Base-by-base conservation (phyloP, 2,888 invertebrate species). In the Cephonodes hylas region DNA sequence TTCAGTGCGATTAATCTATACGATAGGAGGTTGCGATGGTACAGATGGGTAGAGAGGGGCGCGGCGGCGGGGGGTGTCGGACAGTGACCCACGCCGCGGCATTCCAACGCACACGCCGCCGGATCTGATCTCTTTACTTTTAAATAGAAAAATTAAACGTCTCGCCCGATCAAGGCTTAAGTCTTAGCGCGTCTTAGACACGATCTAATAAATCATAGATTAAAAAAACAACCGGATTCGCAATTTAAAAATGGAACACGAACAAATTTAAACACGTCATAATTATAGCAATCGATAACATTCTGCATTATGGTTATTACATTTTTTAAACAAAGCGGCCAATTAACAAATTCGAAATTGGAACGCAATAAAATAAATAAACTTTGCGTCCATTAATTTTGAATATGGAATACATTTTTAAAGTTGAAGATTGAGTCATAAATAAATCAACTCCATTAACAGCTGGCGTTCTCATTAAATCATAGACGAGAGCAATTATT, bases 81-180 rank as follows among this genome's bases (percentile, higher is more conserved):
- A 70, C 91, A 87, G 71, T 89, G 91, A 92, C 91, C 92, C 81
- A 77, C 72, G 77, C 74, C 70, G 76, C 80, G 75, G 85, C 90
- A 91, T 91, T 91, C 91, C 91, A 82, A 80, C 80, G 81, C 84
- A 81, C 81, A 60, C 48, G 23, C 77, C 81, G 77, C 71, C 72
- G 71, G 72, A 85, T 89, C 85, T 87, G 90, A 86, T 88, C 90
- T 90, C 88, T 82, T 89, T 89, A 87, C 85, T 81, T 83, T 76
- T 77, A 74, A 74, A 73, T 79, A 73, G 74, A 69, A 66, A 74
- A 75, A 74, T 60, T 53, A 38, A 60, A 42, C 53, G 22, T 22
- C 20, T 38, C 20, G 38, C 38, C 23, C n/a, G 22, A 15, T 42
- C 15, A n/a, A 23, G 42, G 23, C n/a, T 42, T 38, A 13, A 34